Evolutionary conservation across 2,113 vertebrate species (phyloP).

Genomic region (Vimba vimba): DNA sequence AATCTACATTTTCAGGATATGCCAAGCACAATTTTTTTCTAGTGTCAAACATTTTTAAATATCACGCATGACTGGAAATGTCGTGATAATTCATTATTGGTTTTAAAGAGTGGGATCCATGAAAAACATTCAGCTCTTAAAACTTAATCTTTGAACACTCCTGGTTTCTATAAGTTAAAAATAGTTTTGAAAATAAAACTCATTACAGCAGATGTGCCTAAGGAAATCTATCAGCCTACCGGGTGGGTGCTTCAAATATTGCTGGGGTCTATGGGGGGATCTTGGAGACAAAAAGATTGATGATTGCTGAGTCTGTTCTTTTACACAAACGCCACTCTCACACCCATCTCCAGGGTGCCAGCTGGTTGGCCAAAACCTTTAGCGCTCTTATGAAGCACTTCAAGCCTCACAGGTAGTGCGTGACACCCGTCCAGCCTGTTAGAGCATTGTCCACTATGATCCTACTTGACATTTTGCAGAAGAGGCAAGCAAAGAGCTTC

Average conservation of each 20-base stretch:
- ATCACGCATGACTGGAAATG: too few species aligned
- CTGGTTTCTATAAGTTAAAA: neutral
- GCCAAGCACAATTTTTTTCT: neutral
- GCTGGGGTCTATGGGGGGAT: neutral
- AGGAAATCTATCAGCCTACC: neutral
- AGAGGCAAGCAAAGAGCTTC: neutral
- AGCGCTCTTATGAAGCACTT: slow-evolving; percentile 1
- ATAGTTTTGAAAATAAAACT: neutral
- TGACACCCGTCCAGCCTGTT: neutral
- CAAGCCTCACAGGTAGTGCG: neutral
- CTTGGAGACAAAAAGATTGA: neutral
- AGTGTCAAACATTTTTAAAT: too few species aligned
- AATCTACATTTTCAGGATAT: neutral
- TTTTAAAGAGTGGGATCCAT: too few species aligned
- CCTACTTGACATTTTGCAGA: neutral
- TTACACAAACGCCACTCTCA: neutral
- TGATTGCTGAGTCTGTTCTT: neutral
- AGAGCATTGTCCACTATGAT: neutral
- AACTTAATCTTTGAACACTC: neutral
- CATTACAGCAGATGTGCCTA: neutral
- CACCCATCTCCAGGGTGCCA: neutral
- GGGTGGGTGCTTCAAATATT: neutral
- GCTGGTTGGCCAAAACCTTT: neutral
- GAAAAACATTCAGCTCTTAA: too few species aligned
- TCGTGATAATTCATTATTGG: too few species aligned